Percentiles rank a stretch among this genome's conserved stretches.
These are phyloP conservation scores for Chrysotoxum bicinctum DNA, from an alignment of 2,888 invertebrate species.

Conservation along the genomic window DNA sequence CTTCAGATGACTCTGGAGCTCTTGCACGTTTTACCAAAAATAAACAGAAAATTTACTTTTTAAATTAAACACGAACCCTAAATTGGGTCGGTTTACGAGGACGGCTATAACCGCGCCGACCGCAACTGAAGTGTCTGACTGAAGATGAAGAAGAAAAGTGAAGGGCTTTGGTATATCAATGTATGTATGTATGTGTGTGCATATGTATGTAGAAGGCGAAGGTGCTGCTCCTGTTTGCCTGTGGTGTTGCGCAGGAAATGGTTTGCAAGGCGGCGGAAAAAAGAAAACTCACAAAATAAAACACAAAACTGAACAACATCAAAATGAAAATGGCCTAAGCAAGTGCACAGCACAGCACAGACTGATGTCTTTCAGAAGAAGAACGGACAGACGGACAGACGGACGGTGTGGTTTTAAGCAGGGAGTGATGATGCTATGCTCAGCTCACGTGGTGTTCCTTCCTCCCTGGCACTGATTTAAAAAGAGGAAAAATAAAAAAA, in stretches of 20 bases:
- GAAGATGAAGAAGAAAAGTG: conserved; percentile 31
- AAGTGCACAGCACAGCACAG: conserved; percentile 61
- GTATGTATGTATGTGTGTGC: background rate
- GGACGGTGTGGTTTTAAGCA: background rate
- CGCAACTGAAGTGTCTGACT: conserved; percentile 42
- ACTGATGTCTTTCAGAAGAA: conserved; percentile 42
- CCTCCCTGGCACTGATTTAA: conserved; percentile 4
- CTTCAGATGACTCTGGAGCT: conserved; percentile 61
- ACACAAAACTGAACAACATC: conserved; percentile 62
- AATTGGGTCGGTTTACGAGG: conserved; percentile 67
- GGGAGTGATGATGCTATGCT: conserved; percentile 25
- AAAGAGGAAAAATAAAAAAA: background rate
- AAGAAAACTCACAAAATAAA: conserved; percentile 29
- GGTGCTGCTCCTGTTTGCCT: conserved; percentile 20
- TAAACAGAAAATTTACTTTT: conserved; percentile 70
- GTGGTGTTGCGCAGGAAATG: conserved; percentile 36
- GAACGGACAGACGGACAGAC: background rate
- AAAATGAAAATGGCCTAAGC: conserved; percentile 63
- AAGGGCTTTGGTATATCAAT: conserved; percentile 11
- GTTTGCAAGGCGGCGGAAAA: conserved; percentile 5
- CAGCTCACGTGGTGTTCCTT: conserved; percentile 46
- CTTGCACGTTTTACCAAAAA: conserved; percentile 66
- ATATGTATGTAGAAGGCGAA: background rate
- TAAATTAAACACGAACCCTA: conserved; percentile 70
- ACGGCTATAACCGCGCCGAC: conserved; percentile 51